A percentile compares a stretch with the other conserved stretches of the same genome.
Conservation (phyloP, 2,888 invertebrate species). For the Thymelicus sylvestris region DNA sequence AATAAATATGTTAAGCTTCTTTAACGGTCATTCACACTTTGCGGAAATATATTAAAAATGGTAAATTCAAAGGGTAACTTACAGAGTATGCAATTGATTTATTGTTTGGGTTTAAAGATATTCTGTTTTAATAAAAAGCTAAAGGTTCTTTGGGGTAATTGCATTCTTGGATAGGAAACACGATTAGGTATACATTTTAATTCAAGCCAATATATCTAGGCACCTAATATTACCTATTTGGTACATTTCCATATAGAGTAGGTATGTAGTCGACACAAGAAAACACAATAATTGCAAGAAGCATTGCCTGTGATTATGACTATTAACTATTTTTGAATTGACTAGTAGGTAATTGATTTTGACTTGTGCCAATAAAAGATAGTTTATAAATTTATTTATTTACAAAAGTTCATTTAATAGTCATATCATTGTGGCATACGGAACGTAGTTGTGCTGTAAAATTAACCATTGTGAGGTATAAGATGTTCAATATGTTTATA, state of each 20-base stretch:
- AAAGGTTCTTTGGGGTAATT: neutral
- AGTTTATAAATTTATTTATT: neutral
- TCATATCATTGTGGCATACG: neutral
- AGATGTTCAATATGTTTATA: too few relatives aligned
- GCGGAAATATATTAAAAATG: neutral
- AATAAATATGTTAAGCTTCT: slow-evolving; percentile 9
- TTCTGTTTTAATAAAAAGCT: neutral
- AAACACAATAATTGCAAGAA: slow-evolving; percentile 12
- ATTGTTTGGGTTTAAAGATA: too few relatives aligned
- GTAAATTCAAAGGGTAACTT: neutral
- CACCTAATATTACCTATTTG: slow-evolving; percentile 1
- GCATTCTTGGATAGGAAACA: slow-evolving; percentile 1
- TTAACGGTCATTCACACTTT: neutral
- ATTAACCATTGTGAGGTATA: neutral
- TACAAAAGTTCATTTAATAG: neutral
- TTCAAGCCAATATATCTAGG: slow-evolving; percentile 3
- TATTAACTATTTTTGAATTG: neutral
- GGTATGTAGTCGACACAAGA: neutral
- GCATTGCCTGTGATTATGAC: slow-evolving; percentile 4
- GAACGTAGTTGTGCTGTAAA: slow-evolving; percentile 20
- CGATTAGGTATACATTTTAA: neutral
- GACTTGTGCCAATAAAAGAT: too few relatives aligned
- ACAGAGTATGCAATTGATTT: too few relatives aligned
- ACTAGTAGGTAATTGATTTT: too few relatives aligned
- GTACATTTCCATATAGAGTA: neutral